A percentile compares a stretch with the other conserved stretches of the same genome.
phyloP scores from a whole-genome alignment of 2,888 invertebrate species.

The Omphaloscelis lunosa region DNA sequence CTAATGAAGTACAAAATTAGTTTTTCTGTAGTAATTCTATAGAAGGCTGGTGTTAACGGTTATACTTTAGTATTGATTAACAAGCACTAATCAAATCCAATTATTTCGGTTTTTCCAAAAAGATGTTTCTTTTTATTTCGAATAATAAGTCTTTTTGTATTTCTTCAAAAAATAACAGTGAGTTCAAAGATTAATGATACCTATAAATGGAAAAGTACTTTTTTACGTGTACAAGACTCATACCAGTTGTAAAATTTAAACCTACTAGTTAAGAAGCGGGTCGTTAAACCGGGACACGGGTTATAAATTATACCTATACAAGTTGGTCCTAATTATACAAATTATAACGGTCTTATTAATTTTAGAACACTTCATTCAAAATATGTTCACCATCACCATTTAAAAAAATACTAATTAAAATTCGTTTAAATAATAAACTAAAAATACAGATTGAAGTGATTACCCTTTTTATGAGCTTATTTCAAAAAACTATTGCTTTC shows the following conservation, averaged over 20 bases:
- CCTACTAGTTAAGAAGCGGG: background rate
- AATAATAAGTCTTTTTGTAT: background rate
- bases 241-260: background rate
- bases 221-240: background rate
- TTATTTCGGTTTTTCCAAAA: slow-evolving; percentile 2
- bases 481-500: slow-evolving; percentile 55
- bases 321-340: background rate
- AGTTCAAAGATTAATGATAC: background rate
- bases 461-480: slow-evolving; percentile 55
- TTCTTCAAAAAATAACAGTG: background rate
- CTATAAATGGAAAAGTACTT: background rate
- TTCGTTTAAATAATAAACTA: slow-evolving; percentile 46
- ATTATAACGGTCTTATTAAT: too few species aligned
- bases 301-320: background rate
- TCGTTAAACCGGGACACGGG: background rate
- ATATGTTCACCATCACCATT: slow-evolving; percentile 23
- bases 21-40: slow-evolving; percentile 9
- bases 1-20: slow-evolving; percentile 31
- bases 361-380: slow-evolving; percentile 16
- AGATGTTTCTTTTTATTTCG: background rate
- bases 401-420: slow-evolving; percentile 47
- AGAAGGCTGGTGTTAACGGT: background rate
- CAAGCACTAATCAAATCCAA: slow-evolving; percentile 20
- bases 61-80: slow-evolving; percentile 9
- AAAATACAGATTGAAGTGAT: slow-evolving; percentile 56